Conservation (phyloP, 2,113 vertebrate genomes). For the Oryzias curvinotus region DNA sequence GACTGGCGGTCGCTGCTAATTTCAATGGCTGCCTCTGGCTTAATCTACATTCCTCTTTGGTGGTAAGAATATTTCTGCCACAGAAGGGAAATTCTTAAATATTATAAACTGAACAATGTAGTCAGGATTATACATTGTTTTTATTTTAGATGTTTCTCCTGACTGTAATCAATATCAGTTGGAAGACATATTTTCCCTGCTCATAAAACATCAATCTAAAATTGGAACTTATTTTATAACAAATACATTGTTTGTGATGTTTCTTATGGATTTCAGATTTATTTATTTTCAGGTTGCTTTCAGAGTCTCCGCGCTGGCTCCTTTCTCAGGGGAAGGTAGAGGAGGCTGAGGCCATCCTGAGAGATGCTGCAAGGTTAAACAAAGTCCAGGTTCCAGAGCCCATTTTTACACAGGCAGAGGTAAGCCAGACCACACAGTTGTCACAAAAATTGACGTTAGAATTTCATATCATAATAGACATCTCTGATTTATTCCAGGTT, state of each 20-base stretch:
- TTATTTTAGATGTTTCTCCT: no score
- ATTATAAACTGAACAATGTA: no score
- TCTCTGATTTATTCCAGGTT: conserved; percentile 35
- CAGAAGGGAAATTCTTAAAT: no score
- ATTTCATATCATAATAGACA: not conserved
- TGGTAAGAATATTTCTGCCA: conserved; percentile 77
- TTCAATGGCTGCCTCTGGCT: conserved; percentile 75
- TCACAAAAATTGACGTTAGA: not conserved
- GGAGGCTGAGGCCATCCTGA: conserved; percentile 85
- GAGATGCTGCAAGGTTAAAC: conserved; percentile 80
- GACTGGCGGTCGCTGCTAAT: conserved; percentile 84
- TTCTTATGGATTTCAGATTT: not conserved
- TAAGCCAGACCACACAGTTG: not conserved
- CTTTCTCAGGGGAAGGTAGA: conserved; percentile 81
- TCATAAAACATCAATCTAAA: not conserved
- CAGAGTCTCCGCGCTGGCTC: conserved; percentile 91
- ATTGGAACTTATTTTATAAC: not conserved
- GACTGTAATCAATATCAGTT: no score
- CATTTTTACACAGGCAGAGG: conserved; percentile 83
- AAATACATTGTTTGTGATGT: not conserved
- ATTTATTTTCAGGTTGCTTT: conserved; percentile 79
- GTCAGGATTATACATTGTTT: no score
- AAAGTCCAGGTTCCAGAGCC: conserved; percentile 71
- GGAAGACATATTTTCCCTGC: no score
- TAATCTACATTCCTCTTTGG: conserved; percentile 83